Conservation (phyloP, 2,888 invertebrate species). For the Drosophila tripunctata region DNA sequence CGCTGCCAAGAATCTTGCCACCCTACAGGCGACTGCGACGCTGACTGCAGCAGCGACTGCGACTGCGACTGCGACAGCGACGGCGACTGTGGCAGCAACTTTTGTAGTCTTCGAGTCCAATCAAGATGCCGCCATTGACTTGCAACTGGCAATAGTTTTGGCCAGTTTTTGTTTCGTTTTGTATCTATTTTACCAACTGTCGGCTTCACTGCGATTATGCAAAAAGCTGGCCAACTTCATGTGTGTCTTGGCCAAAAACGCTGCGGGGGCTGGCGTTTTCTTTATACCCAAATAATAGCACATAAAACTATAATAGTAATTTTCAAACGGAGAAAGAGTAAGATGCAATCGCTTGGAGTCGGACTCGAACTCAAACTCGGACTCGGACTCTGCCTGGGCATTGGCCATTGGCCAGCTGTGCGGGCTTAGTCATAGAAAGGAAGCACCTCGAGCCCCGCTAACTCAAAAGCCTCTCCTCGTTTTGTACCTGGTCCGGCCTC, state of each 20-base stretch:
- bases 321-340: conserved; percentile 74
- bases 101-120: conserved; percentile 52
- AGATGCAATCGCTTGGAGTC: conserved; percentile 63
- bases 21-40: conserved; percentile 47
- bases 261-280: conserved; percentile 74
- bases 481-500: conserved; percentile 28
- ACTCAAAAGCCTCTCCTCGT: conserved; percentile 15
- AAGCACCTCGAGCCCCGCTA: conserved; percentile 23
- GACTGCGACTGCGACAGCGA: conserved; percentile 18
- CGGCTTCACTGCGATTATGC: conserved; percentile 63
- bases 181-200: conserved; percentile 17
- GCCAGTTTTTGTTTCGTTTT: conserved; percentile 25
- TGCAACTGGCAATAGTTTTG: conserved; percentile 36
- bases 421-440: conserved; percentile 76
- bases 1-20: conserved; percentile 55
- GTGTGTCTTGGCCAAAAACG: conserved; percentile 60
- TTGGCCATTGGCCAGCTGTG: conserved; percentile 62
- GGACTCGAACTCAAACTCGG: conserved; percentile 8
- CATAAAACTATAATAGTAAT: conserved; percentile 80
- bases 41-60: conserved; percentile 5
- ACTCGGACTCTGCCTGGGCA: conserved; percentile 5
- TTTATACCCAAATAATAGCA: conserved; percentile 78
- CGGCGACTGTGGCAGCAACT: conserved; percentile 9
- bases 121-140: conserved; percentile 69
- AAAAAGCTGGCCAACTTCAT: conserved; percentile 46